phyloP scores from a whole-genome alignment of 2,888 invertebrate species.

The Eupithecia insigniata region DNA sequence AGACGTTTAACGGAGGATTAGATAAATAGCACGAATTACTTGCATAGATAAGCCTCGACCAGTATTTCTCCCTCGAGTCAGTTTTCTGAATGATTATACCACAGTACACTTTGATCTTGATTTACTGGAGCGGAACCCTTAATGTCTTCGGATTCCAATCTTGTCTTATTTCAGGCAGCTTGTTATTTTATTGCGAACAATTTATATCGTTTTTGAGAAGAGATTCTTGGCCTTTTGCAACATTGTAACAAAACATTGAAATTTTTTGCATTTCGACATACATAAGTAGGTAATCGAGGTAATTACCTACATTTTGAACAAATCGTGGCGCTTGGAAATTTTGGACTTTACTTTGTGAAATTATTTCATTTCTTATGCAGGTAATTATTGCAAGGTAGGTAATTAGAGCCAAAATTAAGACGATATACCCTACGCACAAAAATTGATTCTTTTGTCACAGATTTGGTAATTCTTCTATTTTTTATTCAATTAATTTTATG shows the following conservation, averaged over 20 bases:
- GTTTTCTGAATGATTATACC: conserved; percentile 34
- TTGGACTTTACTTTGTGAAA: no score
- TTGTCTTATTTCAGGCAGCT: conserved; percentile 23
- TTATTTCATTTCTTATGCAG: no score
- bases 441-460: no score
- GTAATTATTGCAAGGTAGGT: no score
- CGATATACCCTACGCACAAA: no score
- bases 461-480: no score
- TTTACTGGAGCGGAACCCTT: conserved; percentile 31
- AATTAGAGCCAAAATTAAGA: no score
- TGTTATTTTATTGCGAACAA: conserved; percentile 14
- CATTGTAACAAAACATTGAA: neutral
- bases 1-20: conserved; percentile 59
- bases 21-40: conserved; percentile 52
- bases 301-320: no score
- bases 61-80: conserved; percentile 35
- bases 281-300: no score
- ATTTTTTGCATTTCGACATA: neutral
- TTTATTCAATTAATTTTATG: no score
- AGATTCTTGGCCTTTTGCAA: neutral
- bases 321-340: no score
- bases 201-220: neutral
- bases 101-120: conserved; percentile 31
- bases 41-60: conserved; percentile 49
- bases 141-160: conserved; percentile 22